These are phyloP conservation scores for Matsumurasca onukii DNA, from an alignment of 1,140 invertebrate genomes.

Conservation along the genomic window DNA sequence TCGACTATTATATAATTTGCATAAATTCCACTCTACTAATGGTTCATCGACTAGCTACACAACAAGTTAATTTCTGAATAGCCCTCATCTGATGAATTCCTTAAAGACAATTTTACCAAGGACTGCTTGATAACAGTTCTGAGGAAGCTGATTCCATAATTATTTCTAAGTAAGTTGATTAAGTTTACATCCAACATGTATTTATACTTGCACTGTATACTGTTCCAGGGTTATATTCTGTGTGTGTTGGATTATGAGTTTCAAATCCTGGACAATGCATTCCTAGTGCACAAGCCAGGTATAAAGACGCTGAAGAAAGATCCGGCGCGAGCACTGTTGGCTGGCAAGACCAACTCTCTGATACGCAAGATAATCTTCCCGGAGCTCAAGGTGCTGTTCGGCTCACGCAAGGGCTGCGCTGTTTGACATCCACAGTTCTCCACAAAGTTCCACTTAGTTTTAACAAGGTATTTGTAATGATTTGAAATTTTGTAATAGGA, in stretches of 20 bases:
- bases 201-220: no score
- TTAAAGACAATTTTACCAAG: no score
- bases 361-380: conserved; percentile 81
- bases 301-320: conserved; percentile 81
- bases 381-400: conserved; percentile 81
- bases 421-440: conserved; percentile 54
- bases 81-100: no score
- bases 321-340: conserved; percentile 68
- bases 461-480: not conserved
- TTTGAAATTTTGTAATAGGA: not conserved
- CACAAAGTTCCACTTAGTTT: not conserved
- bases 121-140: no score
- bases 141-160: no score
- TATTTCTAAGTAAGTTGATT: no score
- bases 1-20: no score
- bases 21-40: no score
- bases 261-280: conserved; percentile 86
- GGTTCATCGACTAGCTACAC: no score
- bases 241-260: conserved; percentile 89
- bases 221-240: conserved; percentile 78
- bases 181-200: no score
- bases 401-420: conserved; percentile 74
- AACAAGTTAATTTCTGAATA: no score
- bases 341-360: conserved; percentile 73
- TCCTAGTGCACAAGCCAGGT: conserved; percentile 83